Percentiles rank a stretch among this genome's conserved stretches.
Conservation (phyloP, 2,797 vertebrate species). For the Mormyrops attenuatus region DNA sequence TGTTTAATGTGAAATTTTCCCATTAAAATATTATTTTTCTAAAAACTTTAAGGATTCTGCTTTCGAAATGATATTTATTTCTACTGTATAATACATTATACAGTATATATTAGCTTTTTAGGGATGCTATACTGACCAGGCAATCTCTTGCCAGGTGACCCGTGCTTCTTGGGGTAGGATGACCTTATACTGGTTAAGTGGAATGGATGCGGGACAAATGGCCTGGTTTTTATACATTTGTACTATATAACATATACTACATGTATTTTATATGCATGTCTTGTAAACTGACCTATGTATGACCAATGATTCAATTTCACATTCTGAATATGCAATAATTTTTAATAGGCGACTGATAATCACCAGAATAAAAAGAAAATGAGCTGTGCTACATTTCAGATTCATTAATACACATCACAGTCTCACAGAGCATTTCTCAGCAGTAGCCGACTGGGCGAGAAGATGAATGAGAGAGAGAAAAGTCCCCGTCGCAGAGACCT, state of each 20-base stretch:
- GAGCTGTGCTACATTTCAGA: background rate
- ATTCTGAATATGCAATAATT: background rate
- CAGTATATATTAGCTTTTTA: background rate
- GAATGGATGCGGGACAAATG: background rate
- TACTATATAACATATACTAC: background rate
- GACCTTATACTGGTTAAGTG: background rate
- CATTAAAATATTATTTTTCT: background rate
- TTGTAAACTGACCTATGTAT: background rate
- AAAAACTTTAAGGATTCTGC: background rate
- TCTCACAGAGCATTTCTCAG: background rate
- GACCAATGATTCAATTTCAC: background rate
- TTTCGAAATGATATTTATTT: background rate
- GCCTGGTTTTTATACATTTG: background rate
- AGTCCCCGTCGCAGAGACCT: background rate
- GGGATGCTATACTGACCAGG: background rate
- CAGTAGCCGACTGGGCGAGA: background rate
- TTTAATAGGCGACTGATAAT: background rate
- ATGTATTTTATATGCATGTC: background rate
- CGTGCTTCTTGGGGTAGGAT: background rate
- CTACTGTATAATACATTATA: background rate
- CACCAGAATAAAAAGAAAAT: background rate
- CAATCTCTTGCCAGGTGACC: background rate
- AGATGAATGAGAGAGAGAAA: background rate
- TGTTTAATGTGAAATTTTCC: background rate
- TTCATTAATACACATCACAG: background rate